Evolutionary conservation across 1,140 invertebrate genomes (phyloP).

Genomic region (Formica selysi): DNA sequence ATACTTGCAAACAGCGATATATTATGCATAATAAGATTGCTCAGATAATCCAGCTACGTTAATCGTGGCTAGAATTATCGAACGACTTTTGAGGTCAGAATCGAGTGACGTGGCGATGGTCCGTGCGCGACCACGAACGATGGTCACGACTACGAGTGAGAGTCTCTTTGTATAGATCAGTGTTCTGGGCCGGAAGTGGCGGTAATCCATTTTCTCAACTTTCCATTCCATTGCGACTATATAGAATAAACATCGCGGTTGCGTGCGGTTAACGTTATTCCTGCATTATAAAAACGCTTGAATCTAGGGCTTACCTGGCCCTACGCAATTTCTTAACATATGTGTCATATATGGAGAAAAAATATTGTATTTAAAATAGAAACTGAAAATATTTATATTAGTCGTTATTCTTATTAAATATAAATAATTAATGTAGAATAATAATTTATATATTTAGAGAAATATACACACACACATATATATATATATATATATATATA

Average conservation of each 20-base stretch:
- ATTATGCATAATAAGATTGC: slow-evolving; percentile 79
- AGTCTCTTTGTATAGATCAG: slow-evolving; percentile 77
- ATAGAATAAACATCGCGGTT: not conserved
- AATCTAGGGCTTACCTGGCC: not conserved
- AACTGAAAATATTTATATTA: no score
- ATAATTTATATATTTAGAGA: no score
- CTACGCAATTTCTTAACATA: not conserved
- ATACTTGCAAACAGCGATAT: slow-evolving; percentile 45
- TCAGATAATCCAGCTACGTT: slow-evolving; percentile 73
- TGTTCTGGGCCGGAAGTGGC: slow-evolving; percentile 74
- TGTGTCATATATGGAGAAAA: no score
- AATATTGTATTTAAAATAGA: no score
- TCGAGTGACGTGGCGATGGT: slow-evolving; percentile 71
- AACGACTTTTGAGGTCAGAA: slow-evolving; percentile 84
- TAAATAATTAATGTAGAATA: no score
- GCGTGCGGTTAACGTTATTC: not conserved
- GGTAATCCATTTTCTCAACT: slow-evolving; percentile 76
- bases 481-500: no score
- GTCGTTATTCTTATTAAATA: no score
- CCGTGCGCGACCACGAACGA: slow-evolving; percentile 15
- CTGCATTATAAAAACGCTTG: not conserved
- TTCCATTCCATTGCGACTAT: slow-evolving; percentile 74
- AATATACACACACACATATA: no score
- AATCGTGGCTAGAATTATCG: slow-evolving; percentile 81
- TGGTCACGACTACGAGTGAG: slow-evolving; percentile 77